Evolutionary conservation across 2,113 vertebrate genomes (phyloP), one percentile per base, ranked within the genome.

Genomic region (Corydoras maculifer): DNA sequence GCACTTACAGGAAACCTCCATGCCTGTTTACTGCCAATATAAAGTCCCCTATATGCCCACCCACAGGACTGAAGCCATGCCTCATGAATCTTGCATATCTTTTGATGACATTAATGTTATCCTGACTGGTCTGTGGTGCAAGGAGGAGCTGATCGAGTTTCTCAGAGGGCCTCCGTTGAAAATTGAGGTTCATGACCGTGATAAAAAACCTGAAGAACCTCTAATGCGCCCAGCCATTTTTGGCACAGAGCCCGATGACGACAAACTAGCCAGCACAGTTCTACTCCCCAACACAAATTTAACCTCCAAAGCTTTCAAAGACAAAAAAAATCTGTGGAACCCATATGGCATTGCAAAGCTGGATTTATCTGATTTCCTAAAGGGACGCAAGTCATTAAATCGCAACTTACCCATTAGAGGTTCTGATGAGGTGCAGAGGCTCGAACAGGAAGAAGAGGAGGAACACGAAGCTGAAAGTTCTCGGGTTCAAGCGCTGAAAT

Each of bases 151-250:
- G 29, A 63, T 62, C 2, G 86, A 90, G 48, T 90, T 83, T 72
- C 83, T 96, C 18, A 79, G 78, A 9, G 90, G 92, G 0, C 86
- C 90, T 3, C 88, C 90, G 8, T 81, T 96, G 77, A 81, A 90
- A 80, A 90, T 93, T 14, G 91, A 94, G 77, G 85, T 96, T 18
- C 93, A 93, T 0, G 93, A 96, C 77, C 82, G 87, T 12, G 93
- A 94, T 80, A 86, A 75, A 15, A 93, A 87, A 66, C 43, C 5
- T 0, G 72, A 87, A 7, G 62, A 75, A 6, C 57, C 0, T 8
- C 11, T 30, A 11, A 71, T 25, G 29, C 70, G 43, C 3, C 75
- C 85, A 10, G 61, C 67, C 1, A 61, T 87, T 31, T 90, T 87
- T 74, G 86, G 83, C 10, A 84, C 84, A 0, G 80, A 82, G 14